Percentiles rank a stretch among this genome's conserved stretches.
These are phyloP conservation scores for Campopleginae sp. DNA, from an alignment of 2,888 invertebrate genomes.

Conservation along the genomic window DNA sequence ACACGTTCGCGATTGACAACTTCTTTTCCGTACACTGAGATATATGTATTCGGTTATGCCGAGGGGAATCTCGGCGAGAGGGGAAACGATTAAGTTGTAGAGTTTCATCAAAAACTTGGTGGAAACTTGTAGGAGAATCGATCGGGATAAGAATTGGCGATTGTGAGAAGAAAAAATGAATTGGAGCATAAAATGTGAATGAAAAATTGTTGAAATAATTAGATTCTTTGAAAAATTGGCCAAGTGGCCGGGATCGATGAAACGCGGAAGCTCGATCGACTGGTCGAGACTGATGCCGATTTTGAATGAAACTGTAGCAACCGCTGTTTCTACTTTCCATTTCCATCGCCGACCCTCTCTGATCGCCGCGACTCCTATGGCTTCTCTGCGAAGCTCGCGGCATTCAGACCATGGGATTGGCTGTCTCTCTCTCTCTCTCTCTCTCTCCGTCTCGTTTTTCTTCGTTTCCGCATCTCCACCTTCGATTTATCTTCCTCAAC, in stretches of 20 bases:
- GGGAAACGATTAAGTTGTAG: constrained; percentile 23
- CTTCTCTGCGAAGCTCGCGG: not conserved
- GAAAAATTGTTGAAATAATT: not conserved
- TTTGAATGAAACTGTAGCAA: constrained; percentile 41
- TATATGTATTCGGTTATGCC: constrained; percentile 8
- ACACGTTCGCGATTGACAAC: constrained; percentile 22
- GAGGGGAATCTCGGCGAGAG: constrained; percentile 24
- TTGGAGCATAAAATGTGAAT: no score
- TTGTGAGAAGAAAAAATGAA: not conserved
- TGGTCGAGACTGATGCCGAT: not conserved
- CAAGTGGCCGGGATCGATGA: not conserved
- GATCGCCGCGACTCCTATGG: constrained; percentile 28
- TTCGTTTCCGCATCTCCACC: not conserved
- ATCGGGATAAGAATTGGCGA: not conserved
- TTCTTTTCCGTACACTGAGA: constrained; percentile 32
- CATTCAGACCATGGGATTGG: not conserved
- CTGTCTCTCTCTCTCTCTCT: constrained; percentile 6
- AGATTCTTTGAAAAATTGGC: no score
- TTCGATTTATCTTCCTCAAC: not conserved
- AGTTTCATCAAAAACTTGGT: constrained; percentile 30
- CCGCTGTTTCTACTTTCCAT: not conserved
- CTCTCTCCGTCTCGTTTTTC: not conserved
- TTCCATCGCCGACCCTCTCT: constrained; percentile 8
- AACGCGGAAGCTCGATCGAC: not conserved
- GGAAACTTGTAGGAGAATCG: not conserved